These are phyloP conservation scores for Psittacula cyanocephala DNA, from an alignment of 2,113 vertebrate species.

Conservation along the genomic window DNA sequence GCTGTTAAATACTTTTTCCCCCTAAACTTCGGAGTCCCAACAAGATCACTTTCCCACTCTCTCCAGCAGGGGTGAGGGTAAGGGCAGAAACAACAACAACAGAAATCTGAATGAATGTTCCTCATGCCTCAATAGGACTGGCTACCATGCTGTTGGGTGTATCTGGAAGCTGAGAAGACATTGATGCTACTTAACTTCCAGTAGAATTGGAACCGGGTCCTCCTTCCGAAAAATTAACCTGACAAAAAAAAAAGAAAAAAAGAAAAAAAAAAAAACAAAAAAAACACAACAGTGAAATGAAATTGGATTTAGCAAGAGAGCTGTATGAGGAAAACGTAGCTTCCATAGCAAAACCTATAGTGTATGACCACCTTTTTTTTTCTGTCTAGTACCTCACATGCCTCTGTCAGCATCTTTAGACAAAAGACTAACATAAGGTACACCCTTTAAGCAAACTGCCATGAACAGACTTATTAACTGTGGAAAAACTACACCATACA, in stretches of 20 bases:
- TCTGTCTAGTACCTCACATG: not conserved
- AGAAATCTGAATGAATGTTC: constrained; percentile 69
- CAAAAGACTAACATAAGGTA: not conserved
- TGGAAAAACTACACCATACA: not conserved
- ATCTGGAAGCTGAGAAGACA: constrained; percentile 98
- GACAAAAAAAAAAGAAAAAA: too few relatives aligned
- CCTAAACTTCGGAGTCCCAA: constrained; percentile 68
- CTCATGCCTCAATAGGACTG: constrained; percentile 97
- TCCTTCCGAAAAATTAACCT: too few relatives aligned
- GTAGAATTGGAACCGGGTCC: too few relatives aligned
- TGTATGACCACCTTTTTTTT: not conserved
- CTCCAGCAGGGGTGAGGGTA: constrained; percentile 70
- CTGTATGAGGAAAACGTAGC: not conserved
- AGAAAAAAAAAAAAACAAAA: too few relatives aligned
- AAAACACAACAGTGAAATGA: too few relatives aligned
- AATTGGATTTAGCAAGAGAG: too few relatives aligned
- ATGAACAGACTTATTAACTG: not conserved
- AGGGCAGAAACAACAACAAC: constrained; percentile 60
- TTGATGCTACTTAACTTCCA: constrained; percentile 97
- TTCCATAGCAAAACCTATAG: not conserved
- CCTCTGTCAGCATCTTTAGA: not conserved
- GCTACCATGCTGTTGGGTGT: constrained; percentile 99
- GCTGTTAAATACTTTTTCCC: constrained; percentile 73
- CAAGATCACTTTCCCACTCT: constrained; percentile 68
- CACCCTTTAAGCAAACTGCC: not conserved